Evolutionary conservation across 1,140 invertebrate species (phyloP), one percentile per base, ranked within the genome.

Genomic region (Agraylea sexmaculata): DNA sequence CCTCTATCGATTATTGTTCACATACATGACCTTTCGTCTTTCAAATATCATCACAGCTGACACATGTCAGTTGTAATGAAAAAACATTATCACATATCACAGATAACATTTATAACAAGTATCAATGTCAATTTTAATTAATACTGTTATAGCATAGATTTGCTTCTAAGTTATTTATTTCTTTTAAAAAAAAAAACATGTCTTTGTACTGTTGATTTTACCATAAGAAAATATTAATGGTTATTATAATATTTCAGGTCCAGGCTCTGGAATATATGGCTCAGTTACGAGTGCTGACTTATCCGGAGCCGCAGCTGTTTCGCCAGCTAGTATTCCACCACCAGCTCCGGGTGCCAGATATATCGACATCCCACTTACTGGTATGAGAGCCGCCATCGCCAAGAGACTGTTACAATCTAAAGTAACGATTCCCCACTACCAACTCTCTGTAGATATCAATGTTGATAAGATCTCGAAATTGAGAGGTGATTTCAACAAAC

Each of bases 371-470:
- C 83, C 87, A 3, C 66, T 97, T 18, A 80, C 87, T 0, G 86
- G 78, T 55, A 91, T 98, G 62, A 70, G 94, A 43, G 75, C 77
- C 40, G 78, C 87, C 16, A 94, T 98, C 56, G 94, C 93, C 4
- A 90, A 91, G 63, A 68, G 94, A 47, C 70, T 99, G 16, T 59
- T 83, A 1, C 77, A 90, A 55, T 97, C 95, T 21, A 99, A 99
- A 70, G 78, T 78, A 52, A 75, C 70, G 19, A 92, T 99, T 57
- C 96, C 96, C 17, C 95, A 99, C 65, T 99, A 97, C 67, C 98
- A 98, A 63, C 67, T 98, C 1, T 82, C 80, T 0, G 72, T 83
- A 19, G 91, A 97, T 42, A 71, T 94, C 23, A 76, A 80, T 53
- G 78, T 97, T 53, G 91, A 97, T 54, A 76, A 78, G 51, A 66